Conservation (phyloP, 2,797 vertebrate genomes). For the Paguma larvata region DNA sequence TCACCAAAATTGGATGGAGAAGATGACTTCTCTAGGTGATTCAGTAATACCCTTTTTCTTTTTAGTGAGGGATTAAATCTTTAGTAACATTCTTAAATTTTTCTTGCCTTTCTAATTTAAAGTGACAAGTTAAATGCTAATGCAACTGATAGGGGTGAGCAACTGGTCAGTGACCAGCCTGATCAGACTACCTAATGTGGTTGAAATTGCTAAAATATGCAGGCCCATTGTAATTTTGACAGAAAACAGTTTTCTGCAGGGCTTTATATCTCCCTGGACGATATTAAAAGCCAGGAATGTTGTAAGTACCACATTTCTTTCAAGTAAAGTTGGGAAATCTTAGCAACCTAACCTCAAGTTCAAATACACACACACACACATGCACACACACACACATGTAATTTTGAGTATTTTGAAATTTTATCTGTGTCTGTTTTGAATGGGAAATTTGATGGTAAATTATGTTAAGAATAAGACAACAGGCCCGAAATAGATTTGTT, state of each 20-base stretch:
- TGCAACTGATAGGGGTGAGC: constrained; percentile 89
- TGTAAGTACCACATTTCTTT: constrained; percentile 83
- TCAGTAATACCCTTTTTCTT: constrained; percentile 77
- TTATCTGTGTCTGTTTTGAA: constrained; percentile 74
- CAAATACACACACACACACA: neutral
- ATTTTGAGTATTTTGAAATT: constrained; percentile 79
- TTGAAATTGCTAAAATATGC: constrained; percentile 87
- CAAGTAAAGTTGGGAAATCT: constrained; percentile 63
- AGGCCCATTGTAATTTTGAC: constrained; percentile 87
- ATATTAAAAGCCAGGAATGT: constrained; percentile 84
- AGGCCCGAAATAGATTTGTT: neutral
- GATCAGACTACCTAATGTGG: constrained; percentile 87
- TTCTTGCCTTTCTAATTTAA: constrained; percentile 88
- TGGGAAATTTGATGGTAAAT: neutral
- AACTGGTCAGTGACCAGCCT: constrained; percentile 87
- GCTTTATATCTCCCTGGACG: constrained; percentile 87
- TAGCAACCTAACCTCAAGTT: constrained; percentile 79
- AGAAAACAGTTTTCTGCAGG: constrained; percentile 85
- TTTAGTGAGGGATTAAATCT: constrained; percentile 80
- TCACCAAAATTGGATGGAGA: constrained; percentile 24
- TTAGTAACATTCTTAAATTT: constrained; percentile 85
- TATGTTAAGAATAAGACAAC: neutral
- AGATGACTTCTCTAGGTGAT: constrained; percentile 78
- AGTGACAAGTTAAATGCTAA: constrained; percentile 89
- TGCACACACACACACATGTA: neutral